Evolutionary conservation across 2,888 invertebrate species (phyloP), one percentile per base, ranked within the genome.

Genomic region (Diabrotica balteata): DNA sequence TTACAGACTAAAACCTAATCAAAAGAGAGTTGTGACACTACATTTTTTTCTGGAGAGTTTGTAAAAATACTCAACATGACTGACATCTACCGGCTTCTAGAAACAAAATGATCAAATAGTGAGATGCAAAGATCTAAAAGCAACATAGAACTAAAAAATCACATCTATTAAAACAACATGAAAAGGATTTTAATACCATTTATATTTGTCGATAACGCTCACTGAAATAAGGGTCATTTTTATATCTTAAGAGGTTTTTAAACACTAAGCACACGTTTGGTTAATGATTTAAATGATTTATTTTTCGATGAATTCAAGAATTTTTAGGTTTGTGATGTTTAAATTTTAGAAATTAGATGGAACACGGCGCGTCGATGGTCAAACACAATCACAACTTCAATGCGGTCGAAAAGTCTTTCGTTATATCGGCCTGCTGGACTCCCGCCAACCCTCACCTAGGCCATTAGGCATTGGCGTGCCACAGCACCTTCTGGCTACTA

Each of bases 131-230:
- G 49, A 11, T 45, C 43, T 49, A 63, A 49, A 63, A 63, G 58
- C 63, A 11, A 42, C 7, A 62, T 54, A 45, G 46, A 17, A 66
- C 44, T 51, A 55, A 59, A 59, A 53, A 11, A 17, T 57, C 50
- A 57, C 63, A 63, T 55, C 61, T 59, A 64, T 32, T 51, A 64
- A 50, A 53, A 22, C 50, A 65, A 65, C 66, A 71, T 32, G 32
- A 70, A 57, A 70, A 71, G 65, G 59, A 60, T 62, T 66, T 69
- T 55, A 72, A 73, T 80, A 80, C 80, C 80, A 79, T 79, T 79
- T 79, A 63, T 78, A 74, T 70, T 75, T 76, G 73, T 78, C 77
- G 74, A 80, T 74, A 62, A 79, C 79, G 75, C 76, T 79, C 73
- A 80, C 75, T 67, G 73, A 74, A 63, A 80, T 75, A 52, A 80